Base-by-base conservation (phyloP, 1,140 invertebrate genomes). In the Helicoverpa armigera region DNA sequence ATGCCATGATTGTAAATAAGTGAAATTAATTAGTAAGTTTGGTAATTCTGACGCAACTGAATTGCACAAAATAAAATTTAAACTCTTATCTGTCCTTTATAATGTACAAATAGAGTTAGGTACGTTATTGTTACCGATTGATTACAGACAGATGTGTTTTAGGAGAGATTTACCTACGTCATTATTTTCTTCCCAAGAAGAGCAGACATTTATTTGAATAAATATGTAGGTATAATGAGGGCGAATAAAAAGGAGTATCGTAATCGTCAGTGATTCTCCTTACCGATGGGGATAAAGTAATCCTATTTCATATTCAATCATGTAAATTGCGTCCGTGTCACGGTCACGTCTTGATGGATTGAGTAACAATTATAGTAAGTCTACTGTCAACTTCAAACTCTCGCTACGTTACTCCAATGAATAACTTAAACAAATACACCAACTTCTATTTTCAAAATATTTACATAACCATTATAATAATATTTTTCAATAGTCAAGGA, bases 291-390 rank as follows among this genome's bases (percentile, higher is more conserved):
- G n/a, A 69, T 69, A 50, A 16, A 76, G 48, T 51, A 56, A 73
- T 29, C 54, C 18, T 61, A 63, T 63, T 63, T 29, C 48, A 35
- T 63, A 61, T 74, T 60, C 72, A 3, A 74, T 56, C 60, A 74
- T 63, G 56, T 76, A 51, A 76, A 76, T 75, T 75, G 18, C 58
- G 9, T 60, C 12, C 58, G 60, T 76, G 73, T 76, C 73, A 76
- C 18, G 73, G 73, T 48, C 58, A 75, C n/a, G n/a, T 61, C 35
- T 70, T 70, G 18, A 31, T 43, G n/a, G 51, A 73, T 75, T 61
- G 56, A 12, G 18, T 63, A 76, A 76, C 43, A 72, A 53, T n/a
- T n/a, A n/a, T 50, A 63, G 29, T 23, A 51, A 72, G 2, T 70
- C 16, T 35, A 18, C 18, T 23, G 56, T 70, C 51, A 50, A 70